A percentile compares a stretch with the other conserved stretches of the same genome.
Evolutionary conservation across 1,140 invertebrate species (phyloP).

Genomic region (Pygmarrhopalites habei): DNA sequence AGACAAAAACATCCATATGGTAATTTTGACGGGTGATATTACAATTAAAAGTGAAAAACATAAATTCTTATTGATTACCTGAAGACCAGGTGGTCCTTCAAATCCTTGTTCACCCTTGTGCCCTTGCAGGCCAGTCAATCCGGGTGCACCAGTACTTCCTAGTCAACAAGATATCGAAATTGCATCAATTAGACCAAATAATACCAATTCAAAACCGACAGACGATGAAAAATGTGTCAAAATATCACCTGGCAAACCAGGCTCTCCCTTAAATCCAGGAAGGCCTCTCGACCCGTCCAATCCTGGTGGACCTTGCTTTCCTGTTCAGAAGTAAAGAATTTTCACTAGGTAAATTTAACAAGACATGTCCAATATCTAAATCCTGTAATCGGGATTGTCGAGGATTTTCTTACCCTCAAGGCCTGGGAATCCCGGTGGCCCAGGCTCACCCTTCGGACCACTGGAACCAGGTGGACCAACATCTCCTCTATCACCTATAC

Average conservation of each 20-base stretch:
- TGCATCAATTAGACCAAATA: too few species aligned
- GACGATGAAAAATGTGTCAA: too few species aligned
- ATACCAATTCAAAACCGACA: too few species aligned
- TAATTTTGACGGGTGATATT: neutral
- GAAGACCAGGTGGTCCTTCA: conserved; percentile 41
- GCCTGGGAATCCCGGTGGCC: neutral
- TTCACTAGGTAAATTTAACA: too few species aligned
- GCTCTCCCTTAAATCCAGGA: conserved; percentile 41
- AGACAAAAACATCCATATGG: conserved; percentile 6
- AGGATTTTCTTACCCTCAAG: too few species aligned
- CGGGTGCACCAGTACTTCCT: conserved; percentile 15
- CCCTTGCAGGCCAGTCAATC: neutral
- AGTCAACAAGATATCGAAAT: too few species aligned
- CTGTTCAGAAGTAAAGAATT: too few species aligned
- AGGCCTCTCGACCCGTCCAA: conserved; percentile 42
- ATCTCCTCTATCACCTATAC: conserved; percentile 33
- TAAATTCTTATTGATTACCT: conserved; percentile 24
- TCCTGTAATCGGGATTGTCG: too few species aligned
- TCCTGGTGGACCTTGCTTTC: conserved; percentile 46
- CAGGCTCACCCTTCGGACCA: conserved; percentile 17
- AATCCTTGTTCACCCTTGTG: conserved; percentile 45
- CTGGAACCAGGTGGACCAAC: conserved; percentile 44
- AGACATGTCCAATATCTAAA: too few species aligned
- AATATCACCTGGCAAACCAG: conserved; percentile 33
- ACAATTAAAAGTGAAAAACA: neutral